Percentiles rank a stretch among this genome's conserved stretches.
phyloP scores from a whole-genome alignment of 2,797 vertebrate genomes.

The Clarias fuscus region DNA sequence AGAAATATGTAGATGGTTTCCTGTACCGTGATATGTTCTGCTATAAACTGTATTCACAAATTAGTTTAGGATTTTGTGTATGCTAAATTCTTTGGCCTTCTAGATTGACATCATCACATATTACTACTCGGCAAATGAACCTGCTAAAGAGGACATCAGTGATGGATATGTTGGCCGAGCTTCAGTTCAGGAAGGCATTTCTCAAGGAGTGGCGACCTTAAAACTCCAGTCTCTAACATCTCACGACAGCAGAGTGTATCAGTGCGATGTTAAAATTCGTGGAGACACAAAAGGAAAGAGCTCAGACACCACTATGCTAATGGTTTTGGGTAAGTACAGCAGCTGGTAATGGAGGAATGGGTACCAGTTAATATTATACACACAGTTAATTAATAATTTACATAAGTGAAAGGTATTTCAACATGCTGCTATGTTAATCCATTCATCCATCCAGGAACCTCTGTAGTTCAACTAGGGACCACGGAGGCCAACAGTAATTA shows the following conservation, averaged over 20 bases:
- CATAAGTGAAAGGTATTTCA: background rate
- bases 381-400: too few relatives aligned
- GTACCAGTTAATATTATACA: background rate
- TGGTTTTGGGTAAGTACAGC: conserved; percentile 71
- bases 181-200: fast-evolving
- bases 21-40: too few relatives aligned
- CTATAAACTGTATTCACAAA: too few relatives aligned
- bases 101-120: conserved; percentile 48
- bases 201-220: conserved; percentile 54
- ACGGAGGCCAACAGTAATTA: too few relatives aligned
- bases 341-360: background rate
- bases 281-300: background rate
- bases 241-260: conserved; percentile 56
- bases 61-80: too few relatives aligned
- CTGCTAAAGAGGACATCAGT: conserved; percentile 7
- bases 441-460: too few relatives aligned
- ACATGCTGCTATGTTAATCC: too few relatives aligned
- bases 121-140: fast-evolving
- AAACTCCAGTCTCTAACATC: conserved; percentile 54
- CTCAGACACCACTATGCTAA: conserved; percentile 7
- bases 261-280: conserved; percentile 60
- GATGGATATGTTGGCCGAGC: background rate
- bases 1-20: too few relatives aligned
- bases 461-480: too few relatives aligned
- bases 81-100: background rate